Base-by-base conservation (phyloP, 1,140 invertebrate species). In the Sinella curviseta region DNA sequence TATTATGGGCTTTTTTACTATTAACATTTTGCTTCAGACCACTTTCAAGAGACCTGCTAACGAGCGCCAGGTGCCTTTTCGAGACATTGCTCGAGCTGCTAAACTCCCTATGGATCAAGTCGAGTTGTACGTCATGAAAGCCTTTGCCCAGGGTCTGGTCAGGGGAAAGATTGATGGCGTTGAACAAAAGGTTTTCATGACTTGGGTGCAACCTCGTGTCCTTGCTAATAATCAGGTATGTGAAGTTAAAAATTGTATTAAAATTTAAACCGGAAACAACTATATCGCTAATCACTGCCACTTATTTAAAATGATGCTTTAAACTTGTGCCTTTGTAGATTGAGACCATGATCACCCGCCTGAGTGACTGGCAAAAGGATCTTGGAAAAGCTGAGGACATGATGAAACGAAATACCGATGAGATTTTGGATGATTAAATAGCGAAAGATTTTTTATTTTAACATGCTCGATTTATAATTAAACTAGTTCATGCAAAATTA, bases 111-210 rank as follows among this genome's bases (percentile, higher is more conserved):
- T 92, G 16, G 92, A 92, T 67, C 93, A 98, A 88, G 96, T 99
- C 28, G 98, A 99, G 86, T 88, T 98, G 78, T 89, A 99, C 16
- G 95, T 99, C 1, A 99, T 99, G 98, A 98, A 98, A 88, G 98
- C 98, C 0, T 86, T 99, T 33, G 95, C 96, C n/a, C 92, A 98
- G 83, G 95, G 94, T 65, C 89, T 99, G 0, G 94, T 99, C 1
- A 92, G 93, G 80, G 98, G 98, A 20, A 93, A 93, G 70, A 99
- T 99, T 84, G 97, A 99, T 89, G 95, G 99, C 88, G 96, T 99
- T 1, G 91, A 92, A 24, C 87, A 89, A 77, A 92, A 90, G 78
- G 93, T 96, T 4, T 91, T 94, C 85, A 92, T 96, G 89, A 93
- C 92, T 28, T 97, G 95, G 95, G 93, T 98, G 26, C 96, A 97